Base-by-base conservation (phyloP, 2,888 invertebrate genomes). In the Dicroscelio sp. region DNA sequence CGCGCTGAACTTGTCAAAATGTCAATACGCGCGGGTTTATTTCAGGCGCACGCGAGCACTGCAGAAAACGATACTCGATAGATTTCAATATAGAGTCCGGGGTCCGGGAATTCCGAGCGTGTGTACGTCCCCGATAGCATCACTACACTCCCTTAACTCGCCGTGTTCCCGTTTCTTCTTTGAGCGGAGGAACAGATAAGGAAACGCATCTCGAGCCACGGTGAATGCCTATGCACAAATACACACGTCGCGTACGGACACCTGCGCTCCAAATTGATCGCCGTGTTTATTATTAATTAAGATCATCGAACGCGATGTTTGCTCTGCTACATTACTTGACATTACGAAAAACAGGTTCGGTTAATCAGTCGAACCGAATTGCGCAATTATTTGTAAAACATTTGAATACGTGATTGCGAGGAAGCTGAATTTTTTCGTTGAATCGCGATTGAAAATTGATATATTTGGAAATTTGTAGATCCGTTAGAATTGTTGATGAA, bases 81-180 rank as follows among this genome's bases (percentile, higher is more conserved):
- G 73, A 79, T 84, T 78, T 84, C 71, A 63, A 73, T 88, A 83
- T 78, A 67, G 55, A 73, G 55, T 67, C 65, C 20, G n/a, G 43
- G 65, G 43, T 55, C 35, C 83, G 58, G 76, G 60, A 43, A 84
- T 69, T 63, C 55, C 30, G 65, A 65, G 63, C 76, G 52, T 83
- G 83, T 84, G 60, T 83, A 76, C 55, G 71, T 75, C 33, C n/a
- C 38, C 65, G 84, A 89, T 85, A 89, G 63, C 78, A 88, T 88
- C 88, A 23, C 48, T 25, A 75, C 71, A 83, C 69, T 83, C 35
- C 33, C 69, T 76, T 38, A 43, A 84, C 82, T 88, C 78, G 86
- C 80, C 88, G 79, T 73, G 80, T 88, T 83, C 86, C 83, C 83
- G 75, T 88, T 88, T 86, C 86, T 88, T 86, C 84, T 76, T 76